Evolutionary conservation across 2,888 invertebrate species (phyloP).

Genomic region (Philereme vetulata): DNA sequence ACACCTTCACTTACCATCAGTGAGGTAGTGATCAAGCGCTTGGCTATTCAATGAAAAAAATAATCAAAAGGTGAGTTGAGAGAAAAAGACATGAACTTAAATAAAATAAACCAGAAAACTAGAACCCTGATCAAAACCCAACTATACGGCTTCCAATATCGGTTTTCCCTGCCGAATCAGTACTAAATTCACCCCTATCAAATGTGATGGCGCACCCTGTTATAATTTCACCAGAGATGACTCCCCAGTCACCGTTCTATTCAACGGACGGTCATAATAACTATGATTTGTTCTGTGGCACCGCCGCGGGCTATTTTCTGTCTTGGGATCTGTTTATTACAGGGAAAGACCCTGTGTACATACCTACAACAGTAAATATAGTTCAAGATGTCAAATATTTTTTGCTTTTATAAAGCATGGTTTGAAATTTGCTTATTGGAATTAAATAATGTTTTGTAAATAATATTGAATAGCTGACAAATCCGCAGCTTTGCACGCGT

Average conservation of each 20-base stretch:
- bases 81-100: not conserved
- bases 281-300: constrained; percentile 19
- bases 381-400: constrained; percentile 21
- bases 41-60: too few species aligned
- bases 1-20: too few species aligned
- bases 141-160: constrained; percentile 25
- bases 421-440: not conserved
- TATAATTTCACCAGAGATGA: constrained; percentile 27
- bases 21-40: too few species aligned
- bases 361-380: constrained; percentile 22
- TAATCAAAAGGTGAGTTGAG: too few species aligned
- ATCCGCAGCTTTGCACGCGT: too few species aligned
- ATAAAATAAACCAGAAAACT: not conserved
- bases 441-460: not conserved
- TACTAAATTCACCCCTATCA: constrained; percentile 31
- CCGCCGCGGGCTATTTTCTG: constrained; percentile 30
- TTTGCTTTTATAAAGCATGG: too few species aligned
- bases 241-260: constrained; percentile 24
- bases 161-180: constrained; percentile 25
- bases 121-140: constrained; percentile 14
- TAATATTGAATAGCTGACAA: too few species aligned
- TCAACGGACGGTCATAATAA: constrained; percentile 12
- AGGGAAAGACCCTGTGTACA: constrained; percentile 21
- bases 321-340: constrained; percentile 34
- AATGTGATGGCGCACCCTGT: constrained; percentile 30